Percentiles rank a stretch among this genome's conserved stretches.
These are phyloP conservation scores for Agonopterix heracliana DNA, from an alignment of 2,888 invertebrate genomes.

Conservation along the genomic window DNA sequence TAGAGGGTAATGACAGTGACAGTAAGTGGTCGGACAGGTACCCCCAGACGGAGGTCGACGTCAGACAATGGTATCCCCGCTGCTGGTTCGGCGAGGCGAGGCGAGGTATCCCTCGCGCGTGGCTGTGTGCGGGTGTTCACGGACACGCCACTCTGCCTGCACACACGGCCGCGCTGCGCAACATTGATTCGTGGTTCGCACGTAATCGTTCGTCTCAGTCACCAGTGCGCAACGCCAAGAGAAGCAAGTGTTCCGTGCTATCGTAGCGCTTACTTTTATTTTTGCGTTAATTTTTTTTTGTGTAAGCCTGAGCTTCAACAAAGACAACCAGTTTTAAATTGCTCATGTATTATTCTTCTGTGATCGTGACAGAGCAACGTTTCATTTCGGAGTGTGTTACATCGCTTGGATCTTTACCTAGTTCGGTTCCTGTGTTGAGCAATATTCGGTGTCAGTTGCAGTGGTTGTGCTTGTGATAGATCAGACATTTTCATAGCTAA, in stretches of 20 bases:
- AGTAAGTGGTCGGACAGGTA: constrained; percentile 42
- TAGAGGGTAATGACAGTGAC: constrained; percentile 38
- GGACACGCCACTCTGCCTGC: constrained; percentile 19
- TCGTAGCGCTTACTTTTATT: constrained; percentile 49
- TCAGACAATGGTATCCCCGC: constrained; percentile 39
- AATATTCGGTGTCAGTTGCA: constrained; percentile 71
- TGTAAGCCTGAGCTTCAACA: constrained; percentile 40
- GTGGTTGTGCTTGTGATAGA: constrained; percentile 71
- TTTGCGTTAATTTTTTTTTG: constrained; percentile 59
- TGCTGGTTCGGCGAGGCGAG: constrained; percentile 4
- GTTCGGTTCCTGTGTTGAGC: constrained; percentile 67
- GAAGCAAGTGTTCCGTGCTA: constrained; percentile 53
- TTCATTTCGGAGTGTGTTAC: constrained; percentile 40
- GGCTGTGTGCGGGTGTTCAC: constrained; percentile 36
- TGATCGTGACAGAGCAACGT: constrained; percentile 33
- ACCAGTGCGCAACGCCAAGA: constrained; percentile 70
- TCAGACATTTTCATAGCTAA: constrained; percentile 66
- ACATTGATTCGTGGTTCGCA: constrained; percentile 70
- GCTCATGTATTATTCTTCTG: constrained; percentile 35
- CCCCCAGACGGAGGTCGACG: constrained; percentile 29
- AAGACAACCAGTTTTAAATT: constrained; percentile 54
- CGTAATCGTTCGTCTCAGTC: constrained; percentile 60
- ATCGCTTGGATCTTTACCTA: constrained; percentile 46
- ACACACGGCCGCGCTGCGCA: constrained; percentile 55
- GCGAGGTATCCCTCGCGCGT: constrained; percentile 20